A percentile compares a stretch with the other conserved stretches of the same genome.
Evolutionary conservation across 2,113 vertebrate genomes (phyloP).

Genomic region (Myrmophylax atrothorax): DNA sequence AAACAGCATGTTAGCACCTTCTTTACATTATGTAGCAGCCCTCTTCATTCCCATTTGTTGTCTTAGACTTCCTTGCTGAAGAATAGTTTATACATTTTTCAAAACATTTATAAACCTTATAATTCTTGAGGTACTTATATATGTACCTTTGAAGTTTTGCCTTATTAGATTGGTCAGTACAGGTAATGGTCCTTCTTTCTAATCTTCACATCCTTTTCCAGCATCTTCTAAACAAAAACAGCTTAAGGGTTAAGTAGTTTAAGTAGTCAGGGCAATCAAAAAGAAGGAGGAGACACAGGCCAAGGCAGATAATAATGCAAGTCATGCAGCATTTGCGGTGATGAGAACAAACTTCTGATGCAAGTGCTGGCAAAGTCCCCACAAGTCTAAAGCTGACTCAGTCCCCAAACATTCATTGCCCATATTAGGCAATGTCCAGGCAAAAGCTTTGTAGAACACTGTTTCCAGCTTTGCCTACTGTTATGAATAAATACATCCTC

Average conservation of each 20-base stretch:
- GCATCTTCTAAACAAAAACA: not conserved
- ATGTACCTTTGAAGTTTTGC: not conserved
- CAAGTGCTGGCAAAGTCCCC: not conserved
- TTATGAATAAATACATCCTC: not conserved
- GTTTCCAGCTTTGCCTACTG: not conserved
- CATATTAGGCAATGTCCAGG: not conserved
- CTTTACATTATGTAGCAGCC: not conserved
- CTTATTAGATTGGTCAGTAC: not conserved
- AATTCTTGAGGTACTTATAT: not conserved
- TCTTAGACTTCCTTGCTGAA: not conserved
- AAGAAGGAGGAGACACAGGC: not conserved
- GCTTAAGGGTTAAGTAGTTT: not conserved
- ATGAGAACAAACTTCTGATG: not conserved
- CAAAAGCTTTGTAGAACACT: not conserved
- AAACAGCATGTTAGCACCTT: not conserved
- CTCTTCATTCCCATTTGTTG: not conserved
- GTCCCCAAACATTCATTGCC: not conserved
- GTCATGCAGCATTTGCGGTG: accelerated
- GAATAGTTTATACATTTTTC: not conserved
- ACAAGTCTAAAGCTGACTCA: not conserved
- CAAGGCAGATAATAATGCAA: not conserved
- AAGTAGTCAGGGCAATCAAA: not conserved
- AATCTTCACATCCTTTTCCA: not conserved
- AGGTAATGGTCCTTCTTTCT: accelerated
- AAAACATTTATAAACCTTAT: not conserved